These are phyloP conservation scores for Apogon hyalosoma DNA, from an alignment of 2,797 vertebrate genomes.

Conservation along the genomic window DNA sequence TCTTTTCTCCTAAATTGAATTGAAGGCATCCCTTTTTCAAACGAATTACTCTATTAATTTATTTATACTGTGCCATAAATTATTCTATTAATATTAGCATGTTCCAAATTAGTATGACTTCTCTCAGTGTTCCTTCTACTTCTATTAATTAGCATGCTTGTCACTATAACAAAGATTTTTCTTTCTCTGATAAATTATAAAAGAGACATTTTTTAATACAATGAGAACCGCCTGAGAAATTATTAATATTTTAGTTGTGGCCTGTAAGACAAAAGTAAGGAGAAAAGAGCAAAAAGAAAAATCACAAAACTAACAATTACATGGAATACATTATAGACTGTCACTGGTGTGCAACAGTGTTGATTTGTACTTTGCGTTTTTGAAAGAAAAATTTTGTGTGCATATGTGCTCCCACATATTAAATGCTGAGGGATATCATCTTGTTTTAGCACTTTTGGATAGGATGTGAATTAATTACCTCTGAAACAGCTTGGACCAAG, in stretches of 20 bases:
- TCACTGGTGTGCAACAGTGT: slow-evolving; percentile 64
- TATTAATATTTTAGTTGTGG: slow-evolving; percentile 84
- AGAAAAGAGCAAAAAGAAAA: slow-evolving; percentile 62
- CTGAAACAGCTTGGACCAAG: slow-evolving; percentile 81
- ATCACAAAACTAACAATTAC: slow-evolving; percentile 76
- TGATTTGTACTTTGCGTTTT: slow-evolving; percentile 66
- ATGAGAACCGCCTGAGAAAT: slow-evolving; percentile 80
- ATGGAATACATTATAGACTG: slow-evolving; percentile 69
- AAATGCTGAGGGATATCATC: slow-evolving; percentile 68
- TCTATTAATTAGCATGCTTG: slow-evolving; percentile 86
- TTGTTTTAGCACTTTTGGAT: slow-evolving; percentile 81
- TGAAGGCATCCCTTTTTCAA: slow-evolving; percentile 85
- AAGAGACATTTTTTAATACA: slow-evolving; percentile 87
- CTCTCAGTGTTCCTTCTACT: slow-evolving; percentile 80
- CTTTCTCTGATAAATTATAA: slow-evolving; percentile 88
- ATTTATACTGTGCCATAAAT: slow-evolving; percentile 88
- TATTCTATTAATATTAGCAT: slow-evolving; percentile 90
- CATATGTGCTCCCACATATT: slow-evolving; percentile 7
- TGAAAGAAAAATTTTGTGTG: slow-evolving; percentile 30
- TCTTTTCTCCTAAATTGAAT: slow-evolving; percentile 79
- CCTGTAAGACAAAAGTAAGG: slow-evolving; percentile 77
- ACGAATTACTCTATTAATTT: slow-evolving; percentile 87
- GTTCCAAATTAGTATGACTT: slow-evolving; percentile 86
- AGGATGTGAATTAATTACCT: slow-evolving; percentile 84
- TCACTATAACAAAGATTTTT: slow-evolving; percentile 89